phyloP scores from a whole-genome alignment of 2,113 vertebrate species.

The Tursiops truncatus region DNA sequence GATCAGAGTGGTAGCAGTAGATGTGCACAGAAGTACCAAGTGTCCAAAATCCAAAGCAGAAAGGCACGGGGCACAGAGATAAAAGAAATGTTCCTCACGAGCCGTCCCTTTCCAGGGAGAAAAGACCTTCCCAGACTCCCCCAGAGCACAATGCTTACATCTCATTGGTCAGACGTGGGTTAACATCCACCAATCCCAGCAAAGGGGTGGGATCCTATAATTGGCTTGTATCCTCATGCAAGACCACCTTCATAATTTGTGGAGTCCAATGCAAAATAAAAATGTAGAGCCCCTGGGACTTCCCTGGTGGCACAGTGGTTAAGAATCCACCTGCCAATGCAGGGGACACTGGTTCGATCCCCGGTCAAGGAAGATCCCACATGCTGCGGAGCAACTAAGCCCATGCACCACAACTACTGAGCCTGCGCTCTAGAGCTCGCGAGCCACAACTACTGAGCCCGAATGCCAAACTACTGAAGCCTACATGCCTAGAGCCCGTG shows the following conservation, averaged over 20 bases:
- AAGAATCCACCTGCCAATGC: no score
- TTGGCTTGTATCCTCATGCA: background rate
- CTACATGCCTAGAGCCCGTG: no score
- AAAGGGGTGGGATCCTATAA: background rate
- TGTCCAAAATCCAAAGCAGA: background rate
- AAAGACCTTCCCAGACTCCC: background rate
- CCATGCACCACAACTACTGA: no score
- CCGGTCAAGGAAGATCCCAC: no score
- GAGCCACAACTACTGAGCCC: no score
- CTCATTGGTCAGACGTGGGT: background rate
- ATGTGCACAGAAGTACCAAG: no score
- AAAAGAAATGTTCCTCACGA: fast-evolving
- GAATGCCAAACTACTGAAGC: no score
- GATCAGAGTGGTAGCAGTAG: background rate
- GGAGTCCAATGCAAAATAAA: background rate
- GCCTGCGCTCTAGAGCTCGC: no score
- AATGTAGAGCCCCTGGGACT: background rate
- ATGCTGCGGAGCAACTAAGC: no score
- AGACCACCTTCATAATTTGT: background rate
- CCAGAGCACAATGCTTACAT: background rate
- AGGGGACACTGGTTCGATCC: no score
- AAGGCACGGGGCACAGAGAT: fast-evolving
- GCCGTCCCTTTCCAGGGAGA: background rate
- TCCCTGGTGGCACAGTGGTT: no score
- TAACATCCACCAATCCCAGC: background rate